These are phyloP conservation scores for Podabrus alpinus DNA, from an alignment of 2,888 invertebrate species.

Conservation along the genomic window DNA sequence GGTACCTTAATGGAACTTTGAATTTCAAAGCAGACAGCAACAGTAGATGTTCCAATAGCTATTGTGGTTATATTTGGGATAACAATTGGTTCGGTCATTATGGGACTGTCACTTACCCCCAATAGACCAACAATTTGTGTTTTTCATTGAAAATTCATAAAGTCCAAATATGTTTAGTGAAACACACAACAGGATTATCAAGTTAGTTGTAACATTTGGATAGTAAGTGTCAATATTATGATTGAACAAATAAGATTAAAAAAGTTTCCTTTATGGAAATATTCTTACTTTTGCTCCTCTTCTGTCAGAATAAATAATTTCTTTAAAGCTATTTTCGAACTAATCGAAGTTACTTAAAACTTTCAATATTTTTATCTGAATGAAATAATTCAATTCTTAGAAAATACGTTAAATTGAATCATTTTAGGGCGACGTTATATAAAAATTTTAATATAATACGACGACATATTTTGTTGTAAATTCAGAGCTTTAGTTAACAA, in stretches of 20 bases:
- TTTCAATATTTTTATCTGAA: neutral
- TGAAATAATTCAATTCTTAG: neutral
- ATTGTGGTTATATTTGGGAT: neutral
- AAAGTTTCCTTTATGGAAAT: too few relatives aligned
- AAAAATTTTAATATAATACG: neutral
- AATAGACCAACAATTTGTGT: neutral
- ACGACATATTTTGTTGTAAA: neutral
- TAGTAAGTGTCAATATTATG: neutral
- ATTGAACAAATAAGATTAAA: neutral
- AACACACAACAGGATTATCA: neutral
- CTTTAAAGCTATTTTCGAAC: neutral
- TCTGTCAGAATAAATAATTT: too few relatives aligned
- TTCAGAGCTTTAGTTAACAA: neutral
- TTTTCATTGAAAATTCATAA: neutral
- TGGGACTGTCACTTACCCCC: neutral
- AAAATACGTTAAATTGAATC: neutral
- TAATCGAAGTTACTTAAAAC: neutral
- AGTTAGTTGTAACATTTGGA: neutral
- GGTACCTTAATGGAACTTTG: neutral
- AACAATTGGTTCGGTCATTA: neutral
- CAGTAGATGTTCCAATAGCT: neutral
- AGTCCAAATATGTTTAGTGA: neutral
- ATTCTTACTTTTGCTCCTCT: too few relatives aligned
- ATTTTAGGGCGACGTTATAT: neutral
- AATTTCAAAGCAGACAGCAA: neutral